phyloP scores from a whole-genome alignment of 2,113 vertebrate genomes.

The Chrysemys picta region DNA sequence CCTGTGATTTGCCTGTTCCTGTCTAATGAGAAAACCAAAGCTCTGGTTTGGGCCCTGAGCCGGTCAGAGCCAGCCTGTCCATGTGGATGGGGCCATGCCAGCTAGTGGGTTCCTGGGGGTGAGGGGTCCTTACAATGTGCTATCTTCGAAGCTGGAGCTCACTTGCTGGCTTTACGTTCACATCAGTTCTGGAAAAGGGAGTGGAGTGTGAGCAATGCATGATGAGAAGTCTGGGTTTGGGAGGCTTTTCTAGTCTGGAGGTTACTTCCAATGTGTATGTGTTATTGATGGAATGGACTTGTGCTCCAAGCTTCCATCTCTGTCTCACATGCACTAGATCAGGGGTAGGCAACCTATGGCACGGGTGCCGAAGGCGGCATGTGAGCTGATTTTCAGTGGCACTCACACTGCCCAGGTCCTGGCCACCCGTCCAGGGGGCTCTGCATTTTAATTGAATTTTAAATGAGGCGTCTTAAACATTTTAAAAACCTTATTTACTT shows the following conservation, averaged over 20 bases:
- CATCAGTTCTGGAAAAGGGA: not conserved
- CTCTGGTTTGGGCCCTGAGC: not conserved
- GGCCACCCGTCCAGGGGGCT: no score
- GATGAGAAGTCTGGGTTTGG: not conserved
- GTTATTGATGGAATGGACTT: not conserved
- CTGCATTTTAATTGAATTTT: no score
- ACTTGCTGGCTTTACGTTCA: not conserved
- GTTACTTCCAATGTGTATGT: not conserved
- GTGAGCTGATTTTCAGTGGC: no score
- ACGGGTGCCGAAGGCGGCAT: no score
- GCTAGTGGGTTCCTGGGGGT: not conserved
- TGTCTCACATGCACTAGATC: fast-evolving
- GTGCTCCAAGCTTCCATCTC: not conserved
- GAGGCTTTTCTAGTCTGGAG: not conserved
- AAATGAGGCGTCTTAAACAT: no score
- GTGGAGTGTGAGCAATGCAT: not conserved
- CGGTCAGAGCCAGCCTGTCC: not conserved
- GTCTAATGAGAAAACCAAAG: not conserved
- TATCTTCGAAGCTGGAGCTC: not conserved
- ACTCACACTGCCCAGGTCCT: no score
- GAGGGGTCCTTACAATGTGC: not conserved
- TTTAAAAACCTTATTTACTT: no score
- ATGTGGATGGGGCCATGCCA: not conserved
- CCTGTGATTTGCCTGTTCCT: not conserved
- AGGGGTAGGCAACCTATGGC: no score